Conservation (phyloP, 2,888 invertebrate genomes). For the Acanthosoma haemorrhoidale region DNA sequence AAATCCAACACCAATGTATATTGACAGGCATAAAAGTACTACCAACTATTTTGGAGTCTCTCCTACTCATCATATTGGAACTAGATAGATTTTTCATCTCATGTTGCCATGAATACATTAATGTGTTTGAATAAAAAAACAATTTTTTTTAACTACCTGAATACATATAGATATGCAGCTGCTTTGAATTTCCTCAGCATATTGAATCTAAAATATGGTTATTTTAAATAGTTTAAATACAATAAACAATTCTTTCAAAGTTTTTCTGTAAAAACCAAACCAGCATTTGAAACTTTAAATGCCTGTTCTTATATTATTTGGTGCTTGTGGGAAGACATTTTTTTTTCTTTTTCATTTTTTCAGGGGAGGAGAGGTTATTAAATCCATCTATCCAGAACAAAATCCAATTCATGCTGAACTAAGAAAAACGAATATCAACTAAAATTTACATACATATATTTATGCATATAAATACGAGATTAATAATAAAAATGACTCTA, state of each 20-base stretch:
- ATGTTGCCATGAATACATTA: background rate
- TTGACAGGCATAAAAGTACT: background rate
- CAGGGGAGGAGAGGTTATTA: no score
- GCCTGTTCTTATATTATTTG: conserved; percentile 4
- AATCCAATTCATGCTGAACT: conserved; percentile 30
- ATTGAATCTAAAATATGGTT: background rate
- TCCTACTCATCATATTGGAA: background rate
- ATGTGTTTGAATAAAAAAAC: background rate
- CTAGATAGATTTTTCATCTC: background rate
- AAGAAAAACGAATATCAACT: conserved; percentile 17
- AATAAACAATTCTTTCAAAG: background rate
- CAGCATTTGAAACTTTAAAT: background rate
- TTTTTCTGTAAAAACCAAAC: no score
- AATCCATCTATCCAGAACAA: conserved; percentile 19
- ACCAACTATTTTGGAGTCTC: background rate
- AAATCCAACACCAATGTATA: background rate
- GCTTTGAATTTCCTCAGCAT: background rate
- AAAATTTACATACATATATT: background rate
- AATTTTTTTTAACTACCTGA: background rate
- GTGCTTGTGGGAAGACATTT: conserved; percentile 33
- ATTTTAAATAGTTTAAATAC: conserved; percentile 2
- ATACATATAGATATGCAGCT: background rate
- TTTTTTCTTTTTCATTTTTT: conserved; percentile 17
- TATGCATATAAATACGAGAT: background rate
- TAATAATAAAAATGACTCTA: background rate